Conservation (phyloP, 2,797 vertebrate species). For the Oophaga sylvatica region DNA sequence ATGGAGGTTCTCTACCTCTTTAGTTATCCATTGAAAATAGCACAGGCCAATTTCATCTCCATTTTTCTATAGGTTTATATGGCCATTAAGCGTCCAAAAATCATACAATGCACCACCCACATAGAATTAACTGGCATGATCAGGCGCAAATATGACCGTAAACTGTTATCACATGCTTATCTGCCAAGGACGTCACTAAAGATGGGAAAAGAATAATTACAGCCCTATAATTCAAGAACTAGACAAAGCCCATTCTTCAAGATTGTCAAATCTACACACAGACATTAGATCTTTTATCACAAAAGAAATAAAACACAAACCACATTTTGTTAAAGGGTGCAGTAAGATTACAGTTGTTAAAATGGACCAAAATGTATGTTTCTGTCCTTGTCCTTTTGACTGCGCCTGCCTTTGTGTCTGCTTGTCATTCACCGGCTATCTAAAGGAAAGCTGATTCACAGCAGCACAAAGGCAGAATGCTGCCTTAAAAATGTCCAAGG, state of each 20-base stretch:
- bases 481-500: constrained; percentile 58
- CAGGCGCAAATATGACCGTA: constrained; percentile 9
- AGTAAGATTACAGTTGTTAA: constrained; percentile 70
- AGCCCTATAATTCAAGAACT: not conserved
- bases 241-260: not conserved
- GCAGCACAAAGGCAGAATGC: constrained; percentile 80
- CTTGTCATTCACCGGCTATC: constrained; percentile 82
- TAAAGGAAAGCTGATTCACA: constrained; percentile 77
- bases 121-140: not conserved
- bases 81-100: not conserved
- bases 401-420: constrained; percentile 83
- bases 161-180: constrained; percentile 15
- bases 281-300: not conserved
- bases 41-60: not conserved
- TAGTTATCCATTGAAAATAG: not conserved
- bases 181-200: not conserved
- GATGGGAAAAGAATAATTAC: constrained; percentile 2
- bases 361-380: constrained; percentile 68
- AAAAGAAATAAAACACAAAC: constrained; percentile 61
- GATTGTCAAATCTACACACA: not conserved
- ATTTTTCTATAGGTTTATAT: not conserved
- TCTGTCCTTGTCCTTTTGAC: constrained; percentile 69
- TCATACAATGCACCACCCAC: not conserved
- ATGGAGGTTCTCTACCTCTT: constrained; percentile 20
- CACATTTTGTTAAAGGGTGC: constrained; percentile 73